Base-by-base conservation (phyloP, 2,113 vertebrate species). In the Lucifuga dentata region DNA sequence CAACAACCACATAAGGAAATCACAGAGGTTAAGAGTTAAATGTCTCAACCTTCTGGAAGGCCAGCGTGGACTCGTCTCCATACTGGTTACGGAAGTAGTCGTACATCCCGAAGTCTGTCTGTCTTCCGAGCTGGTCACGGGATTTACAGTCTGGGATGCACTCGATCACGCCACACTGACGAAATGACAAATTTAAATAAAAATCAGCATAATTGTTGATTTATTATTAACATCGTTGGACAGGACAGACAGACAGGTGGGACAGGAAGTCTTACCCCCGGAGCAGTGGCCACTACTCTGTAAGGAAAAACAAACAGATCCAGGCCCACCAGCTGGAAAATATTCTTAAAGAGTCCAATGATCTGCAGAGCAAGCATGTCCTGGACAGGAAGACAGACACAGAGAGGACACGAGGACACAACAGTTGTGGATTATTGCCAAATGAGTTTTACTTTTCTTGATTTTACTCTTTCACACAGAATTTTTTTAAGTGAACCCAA, bases 351-450 rank as follows among this genome's bases (percentile, higher is more conserved):
- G 26, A 99, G 95, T 45, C 96, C 98, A 0, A 99, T 99, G 90
- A 99, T 99, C 94, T 99, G 98, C 80, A 99, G 92, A 35, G 98
- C 98, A 66, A 99, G 89, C 98, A 99, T 99, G 66, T 99, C 98
- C 98, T 99, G 87, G 7, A 82, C 46, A 26, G 60, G 40, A 15
- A 19, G 21, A 17, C 43, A 15, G 7, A 29, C 26, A 29, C 3
- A 2, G 4, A 21, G 17, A 19, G 24, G 16, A 17, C 21, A 39
- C 1, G 8, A 20, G 3, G 21, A 29, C 53, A 38, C 10, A 1
- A 5, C 10, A 17, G 8, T 8, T 11, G n/a, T n/a, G n/a, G n/a
- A n/a, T n/a, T n/a, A n/a, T n/a, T n/a, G n/a, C n/a, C n/a, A n/a
- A n/a, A n/a, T n/a, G n/a, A n/a, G n/a, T n/a, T n/a, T n/a, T n/a